Evolutionary conservation across 2,888 invertebrate genomes (phyloP), one percentile per base, ranked within the genome.

Genomic region (Drosophila merina): DNA sequence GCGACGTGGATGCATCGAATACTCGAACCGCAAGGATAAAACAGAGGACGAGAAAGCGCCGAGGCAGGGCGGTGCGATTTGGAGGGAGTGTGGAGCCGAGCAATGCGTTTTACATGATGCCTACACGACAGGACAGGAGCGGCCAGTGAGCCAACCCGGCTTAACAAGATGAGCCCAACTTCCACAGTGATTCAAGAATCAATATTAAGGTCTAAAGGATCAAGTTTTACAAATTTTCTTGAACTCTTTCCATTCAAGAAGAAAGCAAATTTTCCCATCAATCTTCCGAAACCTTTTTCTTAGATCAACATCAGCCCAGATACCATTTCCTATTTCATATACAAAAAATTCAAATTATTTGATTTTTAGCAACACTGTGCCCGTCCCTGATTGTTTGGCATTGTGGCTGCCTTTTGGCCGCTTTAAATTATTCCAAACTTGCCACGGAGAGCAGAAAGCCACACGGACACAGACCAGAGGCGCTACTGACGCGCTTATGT

Each of bases 401-500:
- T 42, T 74, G 49, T 52, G 66, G 64, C 57, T 72, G 59, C 25
- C 52, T 72, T 72, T 60, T 50, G 58, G 66, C 31, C 72, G 66
- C 50, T 58, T 80, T 79, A 85, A 86, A 82, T 85, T 86, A 86
- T 86, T 80, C 84, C 77, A 82, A 79, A 68, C 80, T 80, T 66
- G 79, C 83, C 79, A 75, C 70, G 54, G 70, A 55, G 69, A 58
- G 60, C 47, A 12, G 70, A 47, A 69, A 58, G 60, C 47, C 36
- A 45, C 50, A 51, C 50, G 60, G 73, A 78, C 80, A 73, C 77
- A 54, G 58, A 72, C 73, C 76, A 78, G 85, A 86, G 85, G 85
- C 85, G 85, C 85, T 86, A 85, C 85, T 84, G 84, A 86, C 86
- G 82, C 84, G 82, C 84, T 78, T 83, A 85, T 88, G 84, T 82